Evolutionary conservation across 2,113 vertebrate species (phyloP).

Genomic region (Okapia johnstoni): DNA sequence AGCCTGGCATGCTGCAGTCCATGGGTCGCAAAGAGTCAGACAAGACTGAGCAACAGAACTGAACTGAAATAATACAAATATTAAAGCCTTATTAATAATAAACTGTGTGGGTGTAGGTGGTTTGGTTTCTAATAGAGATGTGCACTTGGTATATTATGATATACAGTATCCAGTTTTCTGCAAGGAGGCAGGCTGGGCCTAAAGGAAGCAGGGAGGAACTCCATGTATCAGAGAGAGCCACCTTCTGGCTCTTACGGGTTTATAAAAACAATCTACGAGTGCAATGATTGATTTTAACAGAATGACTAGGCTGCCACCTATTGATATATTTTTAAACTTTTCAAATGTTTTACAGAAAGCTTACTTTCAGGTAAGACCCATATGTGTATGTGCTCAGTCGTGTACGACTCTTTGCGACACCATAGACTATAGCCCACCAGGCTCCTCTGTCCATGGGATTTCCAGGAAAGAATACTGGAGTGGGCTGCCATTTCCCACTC

Average conservation of each 20-base stretch:
- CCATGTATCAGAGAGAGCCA: background rate
- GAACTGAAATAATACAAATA: background rate
- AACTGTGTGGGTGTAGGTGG: background rate
- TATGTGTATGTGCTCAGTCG: background rate
- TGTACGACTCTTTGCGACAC: background rate
- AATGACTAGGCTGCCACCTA: conserved; percentile 29
- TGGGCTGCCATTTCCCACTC: background rate
- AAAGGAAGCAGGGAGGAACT: background rate
- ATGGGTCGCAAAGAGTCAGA: rapidly evolving
- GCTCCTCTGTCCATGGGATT: background rate
- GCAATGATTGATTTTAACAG: background rate
- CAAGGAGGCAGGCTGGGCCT: background rate
- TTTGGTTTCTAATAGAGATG: background rate
- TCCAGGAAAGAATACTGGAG: background rate
- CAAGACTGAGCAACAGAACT: background rate
- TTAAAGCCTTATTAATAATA: background rate
- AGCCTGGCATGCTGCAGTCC: background rate
- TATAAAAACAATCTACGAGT: rapidly evolving
- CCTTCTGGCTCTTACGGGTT: background rate
- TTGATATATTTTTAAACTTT: background rate
- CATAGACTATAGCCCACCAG: background rate
- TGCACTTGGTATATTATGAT: background rate
- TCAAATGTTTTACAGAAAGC: background rate
- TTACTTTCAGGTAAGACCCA: background rate
- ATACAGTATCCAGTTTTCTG: background rate